A percentile compares a stretch with the other conserved stretches of the same genome.
Conservation (phyloP, 2,113 vertebrate genomes). For the Peromyscus leucopus region DNA sequence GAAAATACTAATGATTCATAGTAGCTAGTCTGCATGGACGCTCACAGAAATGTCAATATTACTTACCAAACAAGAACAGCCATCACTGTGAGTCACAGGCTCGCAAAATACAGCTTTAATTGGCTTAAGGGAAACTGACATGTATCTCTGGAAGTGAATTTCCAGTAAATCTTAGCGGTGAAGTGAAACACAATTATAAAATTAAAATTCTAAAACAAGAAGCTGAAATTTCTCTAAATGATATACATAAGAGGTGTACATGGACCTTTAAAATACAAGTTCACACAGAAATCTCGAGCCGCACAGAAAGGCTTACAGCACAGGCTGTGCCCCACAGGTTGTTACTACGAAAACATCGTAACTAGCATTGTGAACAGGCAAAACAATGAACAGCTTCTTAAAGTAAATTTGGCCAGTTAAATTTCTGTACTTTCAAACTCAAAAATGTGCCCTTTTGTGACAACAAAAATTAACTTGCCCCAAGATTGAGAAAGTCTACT, state of each 20-base stretch:
- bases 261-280: constrained; percentile 31
- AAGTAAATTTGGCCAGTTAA: not conserved
- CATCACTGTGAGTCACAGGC: not conserved
- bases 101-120: constrained; percentile 52
- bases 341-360: not conserved
- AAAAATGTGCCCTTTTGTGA: not conserved
- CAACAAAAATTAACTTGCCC: constrained; percentile 17
- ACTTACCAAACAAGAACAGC: constrained; percentile 38
- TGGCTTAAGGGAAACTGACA: constrained; percentile 43
- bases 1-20: constrained; percentile 53
- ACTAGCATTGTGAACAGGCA: not conserved
- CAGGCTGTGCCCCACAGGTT: not conserved
- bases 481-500: not conserved
- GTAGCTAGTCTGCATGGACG: not conserved
- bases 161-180: constrained; percentile 37
- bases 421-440: not conserved
- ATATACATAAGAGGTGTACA: not conserved
- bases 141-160: not conserved
- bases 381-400: constrained; percentile 23
- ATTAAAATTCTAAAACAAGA: constrained; percentile 67
- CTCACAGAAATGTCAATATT: constrained; percentile 19
- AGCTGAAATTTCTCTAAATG: constrained; percentile 66
- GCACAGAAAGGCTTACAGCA: not conserved
- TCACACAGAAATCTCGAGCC: constrained; percentile 46
- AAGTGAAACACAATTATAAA: constrained; percentile 65